Percentiles rank a stretch among this genome's conserved stretches.
phyloP scores from a whole-genome alignment of 2,113 vertebrate species.

The Phycodurus eques region DNA sequence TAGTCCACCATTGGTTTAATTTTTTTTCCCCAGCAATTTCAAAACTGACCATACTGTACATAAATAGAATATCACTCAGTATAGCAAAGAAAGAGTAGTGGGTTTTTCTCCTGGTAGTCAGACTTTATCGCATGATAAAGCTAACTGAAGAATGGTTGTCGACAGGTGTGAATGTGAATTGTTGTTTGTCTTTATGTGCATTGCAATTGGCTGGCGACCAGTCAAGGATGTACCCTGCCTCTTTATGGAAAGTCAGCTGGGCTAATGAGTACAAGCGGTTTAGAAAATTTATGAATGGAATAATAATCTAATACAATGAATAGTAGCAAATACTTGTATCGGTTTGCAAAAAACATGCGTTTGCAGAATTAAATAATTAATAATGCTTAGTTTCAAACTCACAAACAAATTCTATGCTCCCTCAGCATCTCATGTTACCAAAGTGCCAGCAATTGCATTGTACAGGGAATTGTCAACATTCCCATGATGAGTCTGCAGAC shows the following conservation, averaged over 20 bases:
- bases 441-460: conserved; percentile 55
- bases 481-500: conserved; percentile 70
- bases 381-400: conserved; percentile 57
- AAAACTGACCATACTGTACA: no score
- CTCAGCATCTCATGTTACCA: conserved; percentile 67
- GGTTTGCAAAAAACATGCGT: conserved; percentile 46
- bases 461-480: conserved; percentile 75
- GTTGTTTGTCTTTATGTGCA: neutral
- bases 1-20: no score
- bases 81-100: neutral
- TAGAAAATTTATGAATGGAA: neutral
- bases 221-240: neutral
- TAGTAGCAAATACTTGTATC: conserved; percentile 8
- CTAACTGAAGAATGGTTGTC: neutral
- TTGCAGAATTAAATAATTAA: conserved; percentile 58
- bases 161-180: neutral
- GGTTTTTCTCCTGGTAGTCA: neutral
- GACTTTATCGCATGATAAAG: neutral
- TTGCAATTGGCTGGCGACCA: neutral
- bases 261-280: neutral
- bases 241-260: neutral
- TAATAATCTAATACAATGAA: neutral
- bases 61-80: no score
- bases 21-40: no score
- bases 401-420: conserved; percentile 53